Evolutionary conservation across 2,888 invertebrate species (phyloP).

Genomic region (Agonopterix arenella): DNA sequence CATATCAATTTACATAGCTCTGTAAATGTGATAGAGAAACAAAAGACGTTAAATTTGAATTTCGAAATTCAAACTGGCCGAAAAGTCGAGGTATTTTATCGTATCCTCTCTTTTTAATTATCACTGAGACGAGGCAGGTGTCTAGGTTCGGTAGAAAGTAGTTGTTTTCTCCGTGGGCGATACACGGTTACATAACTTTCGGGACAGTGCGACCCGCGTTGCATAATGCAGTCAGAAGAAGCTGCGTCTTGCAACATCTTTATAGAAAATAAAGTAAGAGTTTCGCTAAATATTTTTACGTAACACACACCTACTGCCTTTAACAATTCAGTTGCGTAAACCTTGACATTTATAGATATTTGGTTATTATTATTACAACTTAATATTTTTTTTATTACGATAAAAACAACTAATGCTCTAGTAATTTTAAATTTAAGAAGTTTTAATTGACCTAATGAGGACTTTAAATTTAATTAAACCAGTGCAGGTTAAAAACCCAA

Average conservation of each 20-base stretch:
- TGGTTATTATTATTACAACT: not conserved
- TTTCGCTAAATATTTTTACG: constrained; percentile 63
- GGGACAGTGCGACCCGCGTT: constrained; percentile 61
- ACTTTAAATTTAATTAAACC: constrained; percentile 1
- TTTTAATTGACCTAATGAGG: constrained; percentile 4
- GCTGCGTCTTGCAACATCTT: constrained; percentile 56
- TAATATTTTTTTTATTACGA: too few species aligned
- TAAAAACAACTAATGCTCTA: not conserved
- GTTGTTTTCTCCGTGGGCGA: constrained; percentile 45
- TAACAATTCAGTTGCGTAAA: constrained; percentile 56
- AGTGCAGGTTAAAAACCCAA: constrained; percentile 3
- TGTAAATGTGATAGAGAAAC: constrained; percentile 14
- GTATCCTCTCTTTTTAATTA: constrained; percentile 19
- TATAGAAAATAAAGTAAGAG: constrained; percentile 59
- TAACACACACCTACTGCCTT: constrained; percentile 46
- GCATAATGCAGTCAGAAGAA: constrained; percentile 53
- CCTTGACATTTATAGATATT: constrained; percentile 46
- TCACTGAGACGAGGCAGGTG: constrained; percentile 31
- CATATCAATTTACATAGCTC: constrained; percentile 11
- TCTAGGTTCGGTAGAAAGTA: constrained; percentile 61
- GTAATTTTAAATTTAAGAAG: not conserved
- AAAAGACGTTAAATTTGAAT: constrained; percentile 7
- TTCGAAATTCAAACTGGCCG: constrained; percentile 17
- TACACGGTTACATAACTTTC: constrained; percentile 31
- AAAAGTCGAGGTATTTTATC: constrained; percentile 23